These are phyloP conservation scores for Thermophis baileyi DNA, from an alignment of 2,113 vertebrate species.

Conservation along the genomic window DNA sequence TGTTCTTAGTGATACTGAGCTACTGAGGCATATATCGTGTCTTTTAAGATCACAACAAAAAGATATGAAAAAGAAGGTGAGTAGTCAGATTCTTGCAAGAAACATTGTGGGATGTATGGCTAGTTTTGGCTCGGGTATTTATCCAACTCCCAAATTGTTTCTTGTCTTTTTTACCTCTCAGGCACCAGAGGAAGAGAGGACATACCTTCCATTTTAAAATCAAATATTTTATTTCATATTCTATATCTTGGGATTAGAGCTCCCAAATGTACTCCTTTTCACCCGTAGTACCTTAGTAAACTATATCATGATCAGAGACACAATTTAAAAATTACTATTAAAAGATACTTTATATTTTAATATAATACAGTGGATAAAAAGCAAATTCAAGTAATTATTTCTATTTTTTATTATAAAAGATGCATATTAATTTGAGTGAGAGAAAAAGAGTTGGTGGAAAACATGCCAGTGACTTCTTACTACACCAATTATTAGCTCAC, in stretches of 20 bases:
- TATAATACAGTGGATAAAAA: neutral
- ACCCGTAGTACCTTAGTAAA: neutral
- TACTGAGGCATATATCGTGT: neutral
- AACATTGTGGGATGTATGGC: neutral
- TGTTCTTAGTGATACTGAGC: neutral
- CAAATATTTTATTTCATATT: neutral
- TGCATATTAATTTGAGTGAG: neutral
- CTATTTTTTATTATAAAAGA: neutral
- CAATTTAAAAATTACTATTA: neutral
- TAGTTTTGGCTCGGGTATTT: neutral
- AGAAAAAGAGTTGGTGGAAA: neutral
- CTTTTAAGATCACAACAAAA: neutral
- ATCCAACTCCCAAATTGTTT: neutral
- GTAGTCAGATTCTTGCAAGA: neutral
- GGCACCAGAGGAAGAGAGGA: neutral
- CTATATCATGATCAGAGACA: neutral
- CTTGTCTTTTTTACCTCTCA: neutral
- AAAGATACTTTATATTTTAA: neutral
- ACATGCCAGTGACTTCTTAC: neutral
- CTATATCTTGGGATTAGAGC: neutral
- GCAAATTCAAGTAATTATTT: neutral
- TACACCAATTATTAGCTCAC: neutral
- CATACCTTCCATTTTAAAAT: neutral
- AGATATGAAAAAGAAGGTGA: neutral
- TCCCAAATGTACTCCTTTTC: neutral